Evolutionary conservation across 2,888 invertebrate species (phyloP).

Genomic region (Seira musarum): DNA sequence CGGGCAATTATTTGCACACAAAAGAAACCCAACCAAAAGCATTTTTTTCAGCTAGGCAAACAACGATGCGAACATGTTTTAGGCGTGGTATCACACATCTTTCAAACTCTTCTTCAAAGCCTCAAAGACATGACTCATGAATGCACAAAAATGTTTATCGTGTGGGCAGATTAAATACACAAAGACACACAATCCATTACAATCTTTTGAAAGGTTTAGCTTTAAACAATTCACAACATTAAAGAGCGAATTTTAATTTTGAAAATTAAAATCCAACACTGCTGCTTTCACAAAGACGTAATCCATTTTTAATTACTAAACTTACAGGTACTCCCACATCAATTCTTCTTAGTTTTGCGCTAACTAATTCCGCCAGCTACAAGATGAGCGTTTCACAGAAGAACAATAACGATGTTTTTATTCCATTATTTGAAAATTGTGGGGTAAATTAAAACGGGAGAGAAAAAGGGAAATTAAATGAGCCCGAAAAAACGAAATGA

Average conservation of each 20-base stretch:
- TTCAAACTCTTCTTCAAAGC: background rate
- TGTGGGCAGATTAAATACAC: background rate
- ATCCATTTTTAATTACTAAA: constrained; percentile 20
- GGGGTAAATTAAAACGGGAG: background rate
- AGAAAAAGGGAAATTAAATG: background rate
- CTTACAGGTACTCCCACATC: constrained; percentile 52
- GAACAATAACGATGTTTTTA: background rate
- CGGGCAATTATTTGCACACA: constrained; percentile 28
- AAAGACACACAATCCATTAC: background rate
- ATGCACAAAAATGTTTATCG: background rate
- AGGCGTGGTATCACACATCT: constrained; percentile 10
- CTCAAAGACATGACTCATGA: background rate
- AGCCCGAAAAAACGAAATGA: background rate
- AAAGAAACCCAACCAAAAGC: constrained; percentile 19
- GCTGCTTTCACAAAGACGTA: background rate
- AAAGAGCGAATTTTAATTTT: no score
- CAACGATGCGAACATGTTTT: background rate
- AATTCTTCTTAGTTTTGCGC: constrained; percentile 34
- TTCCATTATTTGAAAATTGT: background rate
- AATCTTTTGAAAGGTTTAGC: background rate
- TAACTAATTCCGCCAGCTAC: constrained; percentile 47
- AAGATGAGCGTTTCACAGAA: no score
- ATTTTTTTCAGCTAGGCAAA: background rate
- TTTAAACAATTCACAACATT: background rate
- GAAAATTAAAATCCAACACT: background rate